phyloP scores from a whole-genome alignment of 2,797 vertebrate genomes.

The Ctenosaura bakeri region DNA sequence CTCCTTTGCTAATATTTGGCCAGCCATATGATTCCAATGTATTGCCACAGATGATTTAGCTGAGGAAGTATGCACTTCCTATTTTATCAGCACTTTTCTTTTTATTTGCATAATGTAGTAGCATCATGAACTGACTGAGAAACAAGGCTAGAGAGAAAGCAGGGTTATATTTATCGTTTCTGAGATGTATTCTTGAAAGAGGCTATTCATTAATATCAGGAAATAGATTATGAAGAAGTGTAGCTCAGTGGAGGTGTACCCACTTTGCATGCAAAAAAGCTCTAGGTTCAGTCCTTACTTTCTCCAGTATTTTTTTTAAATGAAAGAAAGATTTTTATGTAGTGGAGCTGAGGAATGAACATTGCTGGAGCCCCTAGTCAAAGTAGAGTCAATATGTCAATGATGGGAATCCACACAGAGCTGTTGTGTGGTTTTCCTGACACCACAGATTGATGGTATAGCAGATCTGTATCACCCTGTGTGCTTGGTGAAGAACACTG shows the following conservation, averaged over 20 bases:
- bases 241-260: rapidly evolving
- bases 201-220: not conserved
- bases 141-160: not conserved
- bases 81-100: not conserved
- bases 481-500: no score
- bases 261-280: not conserved
- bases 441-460: no score
- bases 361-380: no score
- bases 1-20: not conserved
- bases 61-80: not conserved
- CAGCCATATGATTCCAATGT: not conserved
- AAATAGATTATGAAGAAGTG: not conserved
- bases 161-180: constrained; percentile 5
- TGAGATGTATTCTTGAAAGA: not conserved
- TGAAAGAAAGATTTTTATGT: not conserved
- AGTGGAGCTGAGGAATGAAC: not conserved
- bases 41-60: not conserved
- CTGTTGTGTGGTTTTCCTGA: no score
- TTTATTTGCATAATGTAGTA: not conserved
- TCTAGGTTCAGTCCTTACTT: not conserved
- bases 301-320: not conserved
- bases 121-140: constrained; percentile 9
- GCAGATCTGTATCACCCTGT: no score
- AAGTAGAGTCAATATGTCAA: not conserved
- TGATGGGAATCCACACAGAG: not conserved